phyloP scores from a whole-genome alignment of 2,113 vertebrate genomes.

The Platichthys flesus region DNA sequence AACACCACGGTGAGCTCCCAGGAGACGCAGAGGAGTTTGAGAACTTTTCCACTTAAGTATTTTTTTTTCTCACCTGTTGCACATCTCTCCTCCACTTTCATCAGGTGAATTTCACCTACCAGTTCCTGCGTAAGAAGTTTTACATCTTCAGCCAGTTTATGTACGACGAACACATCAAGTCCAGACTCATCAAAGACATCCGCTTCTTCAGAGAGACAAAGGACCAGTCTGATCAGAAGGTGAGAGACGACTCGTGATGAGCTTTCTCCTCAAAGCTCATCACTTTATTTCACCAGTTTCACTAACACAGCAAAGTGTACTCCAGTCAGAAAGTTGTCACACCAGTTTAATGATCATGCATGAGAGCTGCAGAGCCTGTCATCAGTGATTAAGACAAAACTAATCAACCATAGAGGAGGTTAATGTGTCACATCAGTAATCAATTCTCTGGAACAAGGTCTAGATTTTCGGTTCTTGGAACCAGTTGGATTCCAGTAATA shows the following conservation, averaged over 20 bases:
- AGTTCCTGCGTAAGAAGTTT: conserved; percentile 98
- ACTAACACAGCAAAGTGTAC: not conserved
- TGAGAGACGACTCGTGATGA: conserved; percentile 41
- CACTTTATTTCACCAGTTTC: not conserved
- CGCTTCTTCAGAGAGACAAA: conserved; percentile 99
- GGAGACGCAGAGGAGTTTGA: rapidly evolving
- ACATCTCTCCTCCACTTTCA: not conserved
- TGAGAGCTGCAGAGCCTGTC: not conserved
- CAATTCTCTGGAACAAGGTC: not conserved
- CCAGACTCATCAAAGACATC: conserved; percentile 98
- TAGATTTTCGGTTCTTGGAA: conserved; percentile 14
- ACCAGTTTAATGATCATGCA: not conserved
- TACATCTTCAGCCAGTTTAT: conserved; percentile 99
- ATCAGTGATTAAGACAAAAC: not conserved
- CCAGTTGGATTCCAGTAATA: not conserved
- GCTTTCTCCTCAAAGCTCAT: too few species aligned
- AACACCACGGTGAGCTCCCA: conserved; percentile 93
- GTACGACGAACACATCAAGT: conserved; percentile 99
- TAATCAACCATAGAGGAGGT: not conserved
- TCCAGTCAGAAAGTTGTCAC: not conserved
- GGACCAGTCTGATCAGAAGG: conserved; percentile 98
- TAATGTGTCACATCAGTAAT: conserved; percentile 1
- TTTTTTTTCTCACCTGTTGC: not conserved
- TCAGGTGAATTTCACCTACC: conserved; percentile 98
- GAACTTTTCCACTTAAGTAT: too few species aligned